Evolutionary conservation across 92 coral and sea anemone genomes (phyloP), one percentile per base, ranked within the genome.

Genomic region (Metridium senile): DNA sequence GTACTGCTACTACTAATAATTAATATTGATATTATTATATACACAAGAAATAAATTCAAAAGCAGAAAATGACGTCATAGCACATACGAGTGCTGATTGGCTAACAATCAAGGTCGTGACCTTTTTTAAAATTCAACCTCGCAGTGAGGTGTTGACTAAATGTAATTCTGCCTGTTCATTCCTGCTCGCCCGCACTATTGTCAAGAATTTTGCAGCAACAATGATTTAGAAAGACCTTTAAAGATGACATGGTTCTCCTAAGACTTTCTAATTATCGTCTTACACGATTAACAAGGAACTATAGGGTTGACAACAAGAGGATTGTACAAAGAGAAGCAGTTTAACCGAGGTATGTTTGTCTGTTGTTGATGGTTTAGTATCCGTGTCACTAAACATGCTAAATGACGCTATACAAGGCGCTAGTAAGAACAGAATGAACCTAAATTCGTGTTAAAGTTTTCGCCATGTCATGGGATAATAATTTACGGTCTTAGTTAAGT

Each of bases 111-210:
- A 63, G 69, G 69, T 29, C 45, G 16, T 30, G 69, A 63, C 69
- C 69, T 63, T n/a, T 20, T 63, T 54, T 54, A 21, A 54, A 54
- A 54, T 6, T 13, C 23, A 54, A 54, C 39, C 39, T 63, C 69
- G 13, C 45, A 16, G n/a, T 63, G 69, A 26, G 43, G 45, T 28
- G 69, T 27, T 59, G 65, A 59, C 32, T 27, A 30, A 0, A 28
- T 63, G 69, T 63, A 63, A 63, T 63, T 63, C 69, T 63, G 43
- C 45, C 26, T 30, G 33, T n/a, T 63, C 69, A 63, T 63, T 63
- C 69, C 69, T 23, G 39, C 69, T 13, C 10, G 21, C 9, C 39
- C 29, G 32, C 30, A 26, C 19, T 61, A 11, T 61, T 61, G 66
- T 9, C 69, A 31, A 63, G 39, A 63, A 63, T 28, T 63, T 21